Percentiles rank a stretch among this genome's conserved stretches.
Evolutionary conservation across 2,113 vertebrate species (phyloP).

Genomic region (Ochotona curzoniae): DNA sequence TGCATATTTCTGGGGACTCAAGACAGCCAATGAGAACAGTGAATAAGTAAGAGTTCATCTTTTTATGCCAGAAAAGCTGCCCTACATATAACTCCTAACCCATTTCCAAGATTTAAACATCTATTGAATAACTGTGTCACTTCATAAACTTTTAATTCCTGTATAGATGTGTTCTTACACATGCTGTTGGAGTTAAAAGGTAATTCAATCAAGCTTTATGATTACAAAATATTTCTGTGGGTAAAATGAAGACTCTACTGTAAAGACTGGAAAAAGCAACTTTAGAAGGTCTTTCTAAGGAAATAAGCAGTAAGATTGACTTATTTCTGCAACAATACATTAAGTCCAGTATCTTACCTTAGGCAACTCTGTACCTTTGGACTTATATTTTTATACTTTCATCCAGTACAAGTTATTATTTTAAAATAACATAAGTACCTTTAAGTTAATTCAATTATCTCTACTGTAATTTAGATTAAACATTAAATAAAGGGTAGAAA

Average conservation of each 20-base stretch:
- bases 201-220: slow-evolving; percentile 25
- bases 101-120: not conserved
- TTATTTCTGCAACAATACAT: slow-evolving; percentile 49
- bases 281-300: slow-evolving; percentile 29
- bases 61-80: not conserved
- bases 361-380: not conserved
- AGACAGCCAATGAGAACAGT: not conserved
- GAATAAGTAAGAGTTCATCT: not conserved
- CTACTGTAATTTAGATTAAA: slow-evolving; percentile 30
- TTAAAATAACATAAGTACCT: slow-evolving; percentile 18
- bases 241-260: slow-evolving; percentile 12
- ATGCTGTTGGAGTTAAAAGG: slow-evolving; percentile 13
- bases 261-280: slow-evolving; percentile 43
- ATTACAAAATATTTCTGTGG: slow-evolving; percentile 53
- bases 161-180: not conserved
- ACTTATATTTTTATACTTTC: slow-evolving; percentile 15
- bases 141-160: slow-evolving; percentile 50
- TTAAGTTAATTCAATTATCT: not conserved
- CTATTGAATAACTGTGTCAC: not conserved
- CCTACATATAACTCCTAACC: not conserved
- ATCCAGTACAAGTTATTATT: not conserved
- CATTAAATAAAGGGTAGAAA: not conserved
- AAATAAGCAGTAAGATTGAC: slow-evolving; percentile 6
- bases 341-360: not conserved
- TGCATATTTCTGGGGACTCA: not conserved